A percentile compares a stretch with the other conserved stretches of the same genome.
Conservation (phyloP, 2,113 vertebrate genomes). For the Piaya cayana region DNA sequence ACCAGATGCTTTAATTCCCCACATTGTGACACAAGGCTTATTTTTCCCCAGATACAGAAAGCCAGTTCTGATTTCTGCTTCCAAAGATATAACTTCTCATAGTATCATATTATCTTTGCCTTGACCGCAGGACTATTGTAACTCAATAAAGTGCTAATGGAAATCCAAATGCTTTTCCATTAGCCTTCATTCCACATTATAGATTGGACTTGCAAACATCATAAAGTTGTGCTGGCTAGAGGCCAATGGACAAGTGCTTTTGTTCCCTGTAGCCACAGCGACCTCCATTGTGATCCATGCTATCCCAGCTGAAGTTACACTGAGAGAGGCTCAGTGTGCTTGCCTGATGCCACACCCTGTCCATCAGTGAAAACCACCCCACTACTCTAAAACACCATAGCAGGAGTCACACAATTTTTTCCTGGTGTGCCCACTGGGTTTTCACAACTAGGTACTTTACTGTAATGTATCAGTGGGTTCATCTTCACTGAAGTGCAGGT, state of each 20-base stretch:
- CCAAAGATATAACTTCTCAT: background rate
- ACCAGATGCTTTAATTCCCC: background rate
- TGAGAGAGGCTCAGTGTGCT: background rate
- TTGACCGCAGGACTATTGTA: fast-evolving
- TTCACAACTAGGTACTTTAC: background rate
- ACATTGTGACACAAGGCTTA: background rate
- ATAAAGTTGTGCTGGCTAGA: background rate
- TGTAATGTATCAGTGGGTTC: background rate
- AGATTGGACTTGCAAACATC: background rate
- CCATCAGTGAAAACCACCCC: background rate
- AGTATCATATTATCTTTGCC: background rate
- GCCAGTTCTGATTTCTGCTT: background rate
- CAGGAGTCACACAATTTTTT: background rate
- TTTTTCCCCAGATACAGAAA: background rate
- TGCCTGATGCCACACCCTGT: fast-evolving
- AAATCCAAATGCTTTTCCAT: background rate
- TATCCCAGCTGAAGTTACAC: background rate
- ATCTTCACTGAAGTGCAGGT: background rate
- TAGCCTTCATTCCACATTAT: background rate
- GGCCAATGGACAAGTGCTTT: background rate
- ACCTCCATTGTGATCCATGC: background rate
- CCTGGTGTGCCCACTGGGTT: background rate
- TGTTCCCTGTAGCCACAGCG: background rate
- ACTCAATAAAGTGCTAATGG: conserved; percentile 12
- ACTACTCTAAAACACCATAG: background rate